Percentiles rank a stretch among this genome's conserved stretches.
phyloP scores from a whole-genome alignment of 2,113 vertebrate species.

The Planiliza haematocheilus region DNA sequence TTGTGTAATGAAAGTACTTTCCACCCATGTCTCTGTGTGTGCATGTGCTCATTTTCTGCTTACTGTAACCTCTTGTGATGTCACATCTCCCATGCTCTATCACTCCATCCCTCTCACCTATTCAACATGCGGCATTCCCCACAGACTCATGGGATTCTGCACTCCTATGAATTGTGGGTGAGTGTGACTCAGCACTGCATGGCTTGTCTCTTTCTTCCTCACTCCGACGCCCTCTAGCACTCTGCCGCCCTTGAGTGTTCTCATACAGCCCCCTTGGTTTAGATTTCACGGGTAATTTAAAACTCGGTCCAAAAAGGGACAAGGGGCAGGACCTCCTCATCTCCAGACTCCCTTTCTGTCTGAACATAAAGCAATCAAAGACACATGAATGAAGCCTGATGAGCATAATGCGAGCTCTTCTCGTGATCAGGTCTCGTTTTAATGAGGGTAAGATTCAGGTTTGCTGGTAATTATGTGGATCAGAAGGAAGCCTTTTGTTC shows the following conservation, averaged over 20 bases:
- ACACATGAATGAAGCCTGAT: conserved; percentile 28
- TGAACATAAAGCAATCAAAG: conserved; percentile 26
- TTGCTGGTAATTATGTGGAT: conserved; percentile 61
- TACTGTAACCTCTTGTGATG: conserved; percentile 54
- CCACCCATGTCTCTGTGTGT: conserved; percentile 18
- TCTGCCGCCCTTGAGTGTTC: conserved; percentile 31
- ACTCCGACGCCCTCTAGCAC: conserved; percentile 36
- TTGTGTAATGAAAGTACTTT: background rate
- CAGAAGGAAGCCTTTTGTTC: conserved; percentile 61
- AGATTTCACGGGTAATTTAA: conserved; percentile 8
- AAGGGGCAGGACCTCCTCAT: background rate
- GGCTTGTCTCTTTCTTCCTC: conserved; percentile 50
- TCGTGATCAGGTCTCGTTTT: conserved; percentile 42
- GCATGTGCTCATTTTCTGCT: conserved; percentile 37
- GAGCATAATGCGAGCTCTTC: conserved; percentile 37
- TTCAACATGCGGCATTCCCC: conserved; percentile 57
- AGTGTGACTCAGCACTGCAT: conserved; percentile 80
- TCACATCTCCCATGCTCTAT: conserved; percentile 49
- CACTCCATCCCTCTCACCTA: conserved; percentile 63
- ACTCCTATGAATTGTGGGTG: conserved; percentile 84
- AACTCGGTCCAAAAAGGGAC: background rate
- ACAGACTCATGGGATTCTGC: conserved; percentile 85
- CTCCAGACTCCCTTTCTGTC: background rate
- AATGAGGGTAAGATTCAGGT: conserved; percentile 12
- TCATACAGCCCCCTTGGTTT: conserved; percentile 33